phyloP scores from a whole-genome alignment of 2,888 invertebrate genomes.

The Mythimna pallens region DNA sequence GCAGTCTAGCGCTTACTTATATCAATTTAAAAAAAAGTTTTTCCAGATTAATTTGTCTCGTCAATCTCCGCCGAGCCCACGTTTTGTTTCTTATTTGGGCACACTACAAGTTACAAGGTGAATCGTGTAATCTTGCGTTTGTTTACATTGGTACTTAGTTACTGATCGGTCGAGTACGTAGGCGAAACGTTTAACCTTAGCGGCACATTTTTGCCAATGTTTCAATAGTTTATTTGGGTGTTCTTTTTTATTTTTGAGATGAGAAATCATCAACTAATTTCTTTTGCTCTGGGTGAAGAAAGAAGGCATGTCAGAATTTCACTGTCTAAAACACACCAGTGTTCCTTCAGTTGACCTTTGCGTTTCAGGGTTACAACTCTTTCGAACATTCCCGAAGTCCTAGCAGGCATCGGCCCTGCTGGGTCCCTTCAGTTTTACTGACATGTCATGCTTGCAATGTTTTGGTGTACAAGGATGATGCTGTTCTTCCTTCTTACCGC shows the following conservation, averaged over 20 bases:
- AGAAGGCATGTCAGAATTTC: no score
- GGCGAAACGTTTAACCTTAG: conserved; percentile 41
- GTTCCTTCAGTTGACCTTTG: no score
- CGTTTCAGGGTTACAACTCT: no score
- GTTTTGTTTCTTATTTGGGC: conserved; percentile 57
- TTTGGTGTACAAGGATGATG: background rate
- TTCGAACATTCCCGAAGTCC: no score
- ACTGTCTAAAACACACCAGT: no score
- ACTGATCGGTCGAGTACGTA: conserved; percentile 48
- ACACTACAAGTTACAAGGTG: conserved; percentile 56
- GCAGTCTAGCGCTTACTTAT: no score
- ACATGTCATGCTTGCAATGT: background rate
- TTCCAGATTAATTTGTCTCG: no score
- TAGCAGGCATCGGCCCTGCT: no score
- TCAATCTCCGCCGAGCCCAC: conserved; percentile 43
- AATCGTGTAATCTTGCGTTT: conserved; percentile 47
- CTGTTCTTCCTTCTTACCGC: background rate
- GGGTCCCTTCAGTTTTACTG: no score
- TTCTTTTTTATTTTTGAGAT: background rate
- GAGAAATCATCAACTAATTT: no score
- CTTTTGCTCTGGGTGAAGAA: no score
- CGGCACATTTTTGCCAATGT: conserved; percentile 10
- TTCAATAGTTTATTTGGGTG: background rate
- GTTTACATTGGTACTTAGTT: conserved; percentile 56
- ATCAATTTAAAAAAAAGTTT: no score